These are phyloP conservation scores for Rambutsinella grinnellia DNA, from an alignment of 2,888 invertebrate species.

Conservation along the genomic window DNA sequence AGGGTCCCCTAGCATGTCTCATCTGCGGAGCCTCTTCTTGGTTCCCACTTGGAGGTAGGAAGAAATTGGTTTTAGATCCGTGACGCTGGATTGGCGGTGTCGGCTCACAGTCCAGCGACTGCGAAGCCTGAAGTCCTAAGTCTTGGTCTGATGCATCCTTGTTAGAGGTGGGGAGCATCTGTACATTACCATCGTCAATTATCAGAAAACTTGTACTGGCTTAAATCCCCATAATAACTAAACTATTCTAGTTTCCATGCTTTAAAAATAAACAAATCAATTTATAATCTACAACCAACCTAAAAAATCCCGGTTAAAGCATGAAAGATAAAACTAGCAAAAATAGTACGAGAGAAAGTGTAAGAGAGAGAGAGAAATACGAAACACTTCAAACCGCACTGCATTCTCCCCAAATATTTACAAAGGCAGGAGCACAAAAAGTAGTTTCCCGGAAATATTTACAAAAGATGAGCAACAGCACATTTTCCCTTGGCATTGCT, in stretches of 20 bases:
- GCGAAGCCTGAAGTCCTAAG: conserved; percentile 89
- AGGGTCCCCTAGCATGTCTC: conserved; percentile 72
- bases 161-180: conserved; percentile 65
- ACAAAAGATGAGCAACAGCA: too few relatives aligned
- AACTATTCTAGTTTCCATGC: background rate
- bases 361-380: conserved; percentile 6
- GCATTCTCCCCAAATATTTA: conserved; percentile 63
- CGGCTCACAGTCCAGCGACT: conserved; percentile 93
- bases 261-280: background rate
- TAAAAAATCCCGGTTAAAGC: background rate
- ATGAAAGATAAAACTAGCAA: background rate
- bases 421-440: background rate
- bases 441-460: background rate
- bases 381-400: conserved; percentile 62
- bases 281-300: background rate
- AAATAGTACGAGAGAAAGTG: background rate
- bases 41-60: conserved; percentile 78
- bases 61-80: conserved; percentile 89
- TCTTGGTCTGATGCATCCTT: conserved; percentile 77
- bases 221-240: too few relatives aligned
- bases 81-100: conserved; percentile 88
- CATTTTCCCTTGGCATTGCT: too few relatives aligned
- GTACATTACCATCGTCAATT: background rate
- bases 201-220: too few relatives aligned
- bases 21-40: conserved; percentile 58